These are phyloP conservation scores for Heliconius aoede DNA, from an alignment of 2,888 invertebrate genomes.

Conservation along the genomic window DNA sequence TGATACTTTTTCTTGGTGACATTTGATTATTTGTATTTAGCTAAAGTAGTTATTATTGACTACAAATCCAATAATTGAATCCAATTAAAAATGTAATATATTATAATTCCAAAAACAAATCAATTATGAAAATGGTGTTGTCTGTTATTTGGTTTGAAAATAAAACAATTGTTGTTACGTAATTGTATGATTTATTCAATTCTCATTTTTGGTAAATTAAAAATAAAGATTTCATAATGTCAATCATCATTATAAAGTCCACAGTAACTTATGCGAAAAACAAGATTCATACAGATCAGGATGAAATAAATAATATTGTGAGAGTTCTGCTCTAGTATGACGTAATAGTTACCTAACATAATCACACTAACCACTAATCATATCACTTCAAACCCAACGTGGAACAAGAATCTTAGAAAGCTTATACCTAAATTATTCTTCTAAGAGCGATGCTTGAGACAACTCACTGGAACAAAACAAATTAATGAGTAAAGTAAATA, in stretches of 20 bases:
- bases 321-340: constrained; percentile 75
- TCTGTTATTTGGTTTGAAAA: constrained; percentile 46
- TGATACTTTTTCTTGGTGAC: constrained; percentile 82
- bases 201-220: constrained; percentile 83
- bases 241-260: too few species aligned
- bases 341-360: constrained; percentile 73
- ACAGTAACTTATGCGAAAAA: constrained; percentile 79
- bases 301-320: constrained; percentile 82
- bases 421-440: constrained; percentile 78
- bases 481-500: neutral
- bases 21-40: constrained; percentile 37
- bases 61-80: neutral
- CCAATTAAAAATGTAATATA: constrained; percentile 25
- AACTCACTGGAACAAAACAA: constrained; percentile 68
- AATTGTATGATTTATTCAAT: constrained; percentile 78
- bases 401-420: constrained; percentile 81
- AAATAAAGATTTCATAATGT: constrained; percentile 79
- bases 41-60: neutral
- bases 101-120: constrained; percentile 42
- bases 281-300: constrained; percentile 82
- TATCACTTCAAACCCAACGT: constrained; percentile 82
- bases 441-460: constrained; percentile 67
- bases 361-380: constrained; percentile 79
- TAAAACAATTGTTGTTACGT: constrained; percentile 56
- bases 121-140: constrained; percentile 38